These are phyloP conservation scores for Plecotus auritus DNA, from an alignment of 2,113 vertebrate species.

Conservation along the genomic window DNA sequence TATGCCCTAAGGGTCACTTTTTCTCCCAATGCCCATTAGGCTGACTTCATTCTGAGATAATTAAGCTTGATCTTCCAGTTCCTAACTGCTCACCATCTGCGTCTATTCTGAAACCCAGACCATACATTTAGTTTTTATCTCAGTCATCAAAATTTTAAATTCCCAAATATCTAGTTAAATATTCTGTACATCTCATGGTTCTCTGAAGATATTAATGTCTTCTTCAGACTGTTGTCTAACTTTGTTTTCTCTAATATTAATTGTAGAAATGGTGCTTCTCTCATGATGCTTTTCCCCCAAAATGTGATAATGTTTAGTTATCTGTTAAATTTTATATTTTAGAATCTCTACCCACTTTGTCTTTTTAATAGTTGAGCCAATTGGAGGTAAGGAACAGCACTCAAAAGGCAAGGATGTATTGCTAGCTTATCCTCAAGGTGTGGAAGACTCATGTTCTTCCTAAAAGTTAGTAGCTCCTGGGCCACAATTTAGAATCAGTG, in stretches of 20 bases:
- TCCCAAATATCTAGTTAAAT: not conserved
- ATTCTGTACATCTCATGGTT: not conserved
- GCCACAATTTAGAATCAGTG: not conserved
- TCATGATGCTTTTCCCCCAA: not conserved
- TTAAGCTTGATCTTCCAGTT: not conserved
- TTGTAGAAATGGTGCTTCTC: not conserved
- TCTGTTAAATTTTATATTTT: slow-evolving; percentile 22
- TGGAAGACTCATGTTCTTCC: not conserved
- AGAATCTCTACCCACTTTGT: not conserved
- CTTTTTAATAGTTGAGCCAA: not conserved
- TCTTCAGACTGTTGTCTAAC: not conserved
- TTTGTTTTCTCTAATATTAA: not conserved
- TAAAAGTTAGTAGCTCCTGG: not conserved
- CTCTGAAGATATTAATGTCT: not conserved
- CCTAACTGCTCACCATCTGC: not conserved
- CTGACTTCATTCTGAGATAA: not conserved
- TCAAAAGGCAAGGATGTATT: not conserved
- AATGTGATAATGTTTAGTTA: not conserved
- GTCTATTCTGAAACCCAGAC: not conserved
- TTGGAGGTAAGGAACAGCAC: not conserved
- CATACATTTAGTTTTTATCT: not conserved
- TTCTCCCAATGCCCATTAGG: not conserved
- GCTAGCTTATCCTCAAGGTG: not conserved
- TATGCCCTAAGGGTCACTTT: not conserved
- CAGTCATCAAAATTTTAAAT: not conserved